Base-by-base conservation (phyloP, 30 jellyfish, hydroid and myxozoan genomes). In the Cassiopea andromeda region DNA sequence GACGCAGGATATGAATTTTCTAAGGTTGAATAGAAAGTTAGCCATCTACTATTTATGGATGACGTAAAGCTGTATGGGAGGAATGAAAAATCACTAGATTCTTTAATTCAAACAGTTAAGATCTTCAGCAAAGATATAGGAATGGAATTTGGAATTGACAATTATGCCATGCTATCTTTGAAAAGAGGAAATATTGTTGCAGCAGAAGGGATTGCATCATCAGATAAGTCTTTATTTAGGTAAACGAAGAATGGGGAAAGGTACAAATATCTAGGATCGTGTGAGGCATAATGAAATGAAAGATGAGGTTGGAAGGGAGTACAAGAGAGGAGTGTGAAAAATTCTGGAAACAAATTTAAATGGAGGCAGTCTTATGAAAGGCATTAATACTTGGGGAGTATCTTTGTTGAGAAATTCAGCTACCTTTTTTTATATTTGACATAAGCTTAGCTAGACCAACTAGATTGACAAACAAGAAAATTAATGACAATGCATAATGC, bases 401-500 rank as follows among this genome's bases (percentile, higher is more conserved):
- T n/a, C 77, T 13, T 73, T 79, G 15, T 17, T 79, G 49, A n/a
- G 88, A 79, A 48, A 79, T 60, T 79, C 78, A 8, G 88, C 88
- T 48, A 60, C 88, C n/a, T n/a, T n/a, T n/a, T 74, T 79, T 79
- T 79, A 79, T 77, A 54, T 74, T 79, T 77, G 88, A 79, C 49
- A 49, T 48, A 48, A 54, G 77, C 49, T 8, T 77, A 79, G 77
- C 38, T 58, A 9, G 46, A 46, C 18, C 60, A 58, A 13, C 57
- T 79, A 48, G 88, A 54, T 60, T 15, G 88, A 79, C 27, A 77
- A 46, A 79, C 88, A 46, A 81, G 90, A 66, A 81, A 81, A 48
- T 47, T 81, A 58, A 59, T 81, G 90, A 81, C 90, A 58, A 81
- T 81, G 90, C 90, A 81, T 49, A 61, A 61, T 45, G 90, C 69